phyloP scores from a whole-genome alignment of 2,113 vertebrate genomes.

The Nannobrachium achirus region DNA sequence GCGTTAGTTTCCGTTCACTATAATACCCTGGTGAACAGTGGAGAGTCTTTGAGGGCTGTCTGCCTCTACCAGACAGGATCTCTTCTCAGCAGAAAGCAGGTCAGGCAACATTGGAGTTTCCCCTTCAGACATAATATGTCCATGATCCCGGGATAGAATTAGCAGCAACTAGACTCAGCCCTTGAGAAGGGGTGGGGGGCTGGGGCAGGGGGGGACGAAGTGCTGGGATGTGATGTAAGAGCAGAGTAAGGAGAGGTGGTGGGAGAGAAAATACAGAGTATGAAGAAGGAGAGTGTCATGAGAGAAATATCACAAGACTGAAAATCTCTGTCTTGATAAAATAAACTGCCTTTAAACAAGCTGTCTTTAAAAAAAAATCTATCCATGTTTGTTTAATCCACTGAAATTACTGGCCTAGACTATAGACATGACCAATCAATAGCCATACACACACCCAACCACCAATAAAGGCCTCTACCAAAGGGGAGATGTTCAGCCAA shows the following conservation, averaged over 20 bases:
- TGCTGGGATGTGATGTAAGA: constrained; percentile 26
- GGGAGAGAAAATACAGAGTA: neutral
- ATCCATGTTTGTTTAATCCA: no score
- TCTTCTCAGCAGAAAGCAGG: constrained; percentile 52
- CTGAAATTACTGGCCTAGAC: neutral
- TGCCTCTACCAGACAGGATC: constrained; percentile 44
- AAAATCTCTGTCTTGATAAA: no score
- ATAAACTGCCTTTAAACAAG: no score
- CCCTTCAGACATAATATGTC: constrained; percentile 48
- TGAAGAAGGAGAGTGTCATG: neutral
- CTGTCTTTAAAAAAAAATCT: no score
- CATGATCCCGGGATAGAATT: constrained; percentile 55
- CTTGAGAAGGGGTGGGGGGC: constrained; percentile 13
- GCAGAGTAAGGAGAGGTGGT: constrained; percentile 11
- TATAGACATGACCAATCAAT: constrained; percentile 8
- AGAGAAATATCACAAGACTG: neutral
- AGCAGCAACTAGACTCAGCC: constrained; percentile 45
- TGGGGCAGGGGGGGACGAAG: no score
- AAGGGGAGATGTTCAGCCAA: constrained; percentile 44
- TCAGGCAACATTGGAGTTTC: constrained; percentile 64
- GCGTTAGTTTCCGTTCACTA: no score
- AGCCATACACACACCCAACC: neutral
- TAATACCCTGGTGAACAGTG: constrained; percentile 20
- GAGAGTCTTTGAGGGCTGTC: constrained; percentile 22
- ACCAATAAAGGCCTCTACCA: no score